These are phyloP conservation scores for Coleophora flavipennella DNA, from an alignment of 2,888 invertebrate species.

Conservation along the genomic window DNA sequence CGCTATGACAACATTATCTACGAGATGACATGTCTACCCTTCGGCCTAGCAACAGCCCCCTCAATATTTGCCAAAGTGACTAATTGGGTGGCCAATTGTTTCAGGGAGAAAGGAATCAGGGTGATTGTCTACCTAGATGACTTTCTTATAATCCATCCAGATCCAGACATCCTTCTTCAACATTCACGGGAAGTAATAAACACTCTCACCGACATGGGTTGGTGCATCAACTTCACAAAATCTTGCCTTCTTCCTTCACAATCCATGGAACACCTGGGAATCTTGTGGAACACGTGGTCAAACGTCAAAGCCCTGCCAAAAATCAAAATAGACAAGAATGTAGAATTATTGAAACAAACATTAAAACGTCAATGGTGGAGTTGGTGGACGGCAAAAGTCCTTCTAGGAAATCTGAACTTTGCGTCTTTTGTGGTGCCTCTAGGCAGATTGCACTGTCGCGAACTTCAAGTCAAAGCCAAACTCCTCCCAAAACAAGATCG, in stretches of 20 bases:
- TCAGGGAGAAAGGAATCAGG: conserved; percentile 6
- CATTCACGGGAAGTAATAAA: not conserved
- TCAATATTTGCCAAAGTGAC: conserved; percentile 11
- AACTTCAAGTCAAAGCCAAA: conserved; percentile 4
- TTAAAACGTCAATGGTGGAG: not conserved
- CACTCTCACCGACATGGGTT: conserved; percentile 6
- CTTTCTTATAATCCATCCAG: conserved; percentile 10
- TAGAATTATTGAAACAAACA: not conserved
- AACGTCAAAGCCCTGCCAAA: conserved; percentile 4
- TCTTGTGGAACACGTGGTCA: conserved; percentile 11
- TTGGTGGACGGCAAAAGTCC: conserved; percentile 5
- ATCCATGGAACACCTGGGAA: conserved; percentile 8
- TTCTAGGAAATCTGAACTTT: conserved; percentile 12
- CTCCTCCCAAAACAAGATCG: not conserved
- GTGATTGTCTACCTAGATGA: conserved; percentile 12
- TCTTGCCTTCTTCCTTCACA: not conserved
- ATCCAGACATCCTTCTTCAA: not conserved
- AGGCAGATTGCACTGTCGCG: conserved; percentile 9
- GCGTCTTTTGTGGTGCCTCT: conserved; percentile 8
- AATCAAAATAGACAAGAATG: not conserved
- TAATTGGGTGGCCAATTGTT: conserved; percentile 13
- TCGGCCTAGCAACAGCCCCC: conserved; percentile 14
- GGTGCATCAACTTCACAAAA: conserved; percentile 10
- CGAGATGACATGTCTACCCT: conserved; percentile 16
- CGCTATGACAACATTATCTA: conserved; percentile 6